Conservation (phyloP, 2,797 vertebrate genomes). For the Acanthiza pusilla region DNA sequence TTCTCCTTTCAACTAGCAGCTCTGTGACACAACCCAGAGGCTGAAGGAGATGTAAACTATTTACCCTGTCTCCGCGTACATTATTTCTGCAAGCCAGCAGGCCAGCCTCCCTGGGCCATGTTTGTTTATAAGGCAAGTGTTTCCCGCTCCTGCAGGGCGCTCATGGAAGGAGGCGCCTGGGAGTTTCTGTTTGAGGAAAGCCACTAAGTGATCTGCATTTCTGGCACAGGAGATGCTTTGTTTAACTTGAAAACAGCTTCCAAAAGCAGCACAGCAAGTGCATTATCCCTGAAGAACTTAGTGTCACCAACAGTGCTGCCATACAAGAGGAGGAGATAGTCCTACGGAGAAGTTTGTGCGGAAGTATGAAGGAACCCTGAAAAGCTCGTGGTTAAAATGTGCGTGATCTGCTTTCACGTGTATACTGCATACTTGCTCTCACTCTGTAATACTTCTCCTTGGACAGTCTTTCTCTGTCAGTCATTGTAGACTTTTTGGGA, state of each 20-base stretch:
- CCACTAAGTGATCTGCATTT: background rate
- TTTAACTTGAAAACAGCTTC: conserved; percentile 27
- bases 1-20: background rate
- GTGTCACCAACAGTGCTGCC: background rate
- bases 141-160: background rate
- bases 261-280: background rate
- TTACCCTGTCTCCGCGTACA: background rate
- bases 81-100: background rate
- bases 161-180: background rate
- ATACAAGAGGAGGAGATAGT: background rate
- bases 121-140: conserved; percentile 49
- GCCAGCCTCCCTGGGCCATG: background rate
- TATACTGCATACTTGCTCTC: background rate
- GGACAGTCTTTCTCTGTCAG: background rate
- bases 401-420: background rate
- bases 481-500: background rate
- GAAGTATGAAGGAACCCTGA: background rate
- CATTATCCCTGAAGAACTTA: background rate
- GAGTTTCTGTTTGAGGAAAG: conserved; percentile 39
- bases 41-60: conserved; percentile 63
- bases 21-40: conserved; percentile 37
- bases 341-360: fast-evolving
- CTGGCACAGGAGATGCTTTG: background rate
- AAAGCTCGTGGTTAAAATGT: background rate
- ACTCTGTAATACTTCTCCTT: background rate